Evolutionary conservation across 2,797 vertebrate species (phyloP).

Genomic region (Anguilla obscura): DNA sequence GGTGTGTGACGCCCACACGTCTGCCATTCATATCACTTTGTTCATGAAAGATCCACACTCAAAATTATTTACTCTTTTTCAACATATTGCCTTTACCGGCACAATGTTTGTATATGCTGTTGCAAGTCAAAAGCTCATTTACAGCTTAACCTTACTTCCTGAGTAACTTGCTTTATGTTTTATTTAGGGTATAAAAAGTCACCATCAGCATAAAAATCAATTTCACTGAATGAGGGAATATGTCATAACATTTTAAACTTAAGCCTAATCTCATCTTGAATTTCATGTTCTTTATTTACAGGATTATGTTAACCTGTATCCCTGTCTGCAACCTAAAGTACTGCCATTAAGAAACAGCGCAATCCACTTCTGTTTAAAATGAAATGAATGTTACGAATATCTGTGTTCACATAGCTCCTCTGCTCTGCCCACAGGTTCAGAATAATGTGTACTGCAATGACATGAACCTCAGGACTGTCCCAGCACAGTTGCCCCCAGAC

Average conservation of each 20-base stretch:
- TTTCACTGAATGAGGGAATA: neutral
- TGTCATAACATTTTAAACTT: neutral
- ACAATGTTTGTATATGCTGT: neutral
- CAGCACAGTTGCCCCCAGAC: slow-evolving; percentile 65
- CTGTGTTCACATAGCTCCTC: slow-evolving; percentile 28
- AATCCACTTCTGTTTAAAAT: neutral
- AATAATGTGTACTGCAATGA: slow-evolving; percentile 78
- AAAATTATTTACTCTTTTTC: neutral
- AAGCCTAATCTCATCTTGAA: neutral
- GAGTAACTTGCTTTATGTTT: neutral
- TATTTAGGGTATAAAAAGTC: neutral
- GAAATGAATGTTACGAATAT: neutral
- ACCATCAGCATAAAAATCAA: neutral
- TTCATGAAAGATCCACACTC: neutral
- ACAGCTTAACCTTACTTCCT: neutral
- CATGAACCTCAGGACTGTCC: slow-evolving; percentile 74
- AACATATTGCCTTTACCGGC: neutral
- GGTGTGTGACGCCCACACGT: neutral
- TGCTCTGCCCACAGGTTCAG: slow-evolving; percentile 68
- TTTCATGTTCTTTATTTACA: neutral
- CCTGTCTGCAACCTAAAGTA: neutral
- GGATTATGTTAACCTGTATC: neutral
- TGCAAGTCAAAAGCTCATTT: neutral
- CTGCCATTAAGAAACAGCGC: neutral
- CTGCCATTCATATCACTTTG: neutral